Conservation (phyloP, 2,797 vertebrate genomes). For the Enteromius treurensis region DNA sequence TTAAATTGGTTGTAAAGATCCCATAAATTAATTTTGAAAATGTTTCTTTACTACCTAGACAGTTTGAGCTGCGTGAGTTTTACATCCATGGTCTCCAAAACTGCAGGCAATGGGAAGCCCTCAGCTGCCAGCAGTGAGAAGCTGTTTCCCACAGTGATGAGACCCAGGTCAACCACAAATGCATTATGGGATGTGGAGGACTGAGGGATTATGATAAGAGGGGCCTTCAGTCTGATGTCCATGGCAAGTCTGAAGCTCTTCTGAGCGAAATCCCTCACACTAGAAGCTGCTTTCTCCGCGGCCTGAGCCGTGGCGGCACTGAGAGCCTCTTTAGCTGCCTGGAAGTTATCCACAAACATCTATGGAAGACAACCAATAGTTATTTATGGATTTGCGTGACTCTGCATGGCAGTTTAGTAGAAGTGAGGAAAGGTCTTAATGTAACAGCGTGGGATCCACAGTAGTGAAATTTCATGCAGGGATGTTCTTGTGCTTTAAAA, state of each 20-base stretch:
- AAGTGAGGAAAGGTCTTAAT: constrained; percentile 16
- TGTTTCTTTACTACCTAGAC: constrained; percentile 73
- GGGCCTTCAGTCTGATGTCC: constrained; percentile 89
- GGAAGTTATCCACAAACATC: constrained; percentile 78
- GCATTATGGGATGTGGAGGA: constrained; percentile 86
- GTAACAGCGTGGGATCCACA: constrained; percentile 26
- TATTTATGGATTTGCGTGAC: constrained; percentile 10
- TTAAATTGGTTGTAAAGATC: not conserved
- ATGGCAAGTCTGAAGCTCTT: constrained; percentile 89
- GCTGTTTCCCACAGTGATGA: constrained; percentile 85
- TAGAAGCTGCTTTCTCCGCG: constrained; percentile 91
- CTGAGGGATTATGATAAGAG: constrained; percentile 91
- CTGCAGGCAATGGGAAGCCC: constrained; percentile 73
- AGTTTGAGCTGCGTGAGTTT: constrained; percentile 85
- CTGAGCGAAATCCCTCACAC: constrained; percentile 87
- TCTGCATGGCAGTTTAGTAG: constrained; percentile 15
- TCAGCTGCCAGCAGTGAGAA: constrained; percentile 75
- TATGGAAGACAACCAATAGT: constrained; percentile 40
- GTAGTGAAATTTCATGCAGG: constrained; percentile 54
- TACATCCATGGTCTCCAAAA: constrained; percentile 84
- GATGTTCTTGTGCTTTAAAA: constrained; percentile 40
- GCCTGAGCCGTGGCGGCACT: constrained; percentile 89
- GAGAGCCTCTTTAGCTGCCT: constrained; percentile 87
- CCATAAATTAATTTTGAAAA: not conserved
- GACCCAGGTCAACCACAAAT: constrained; percentile 89